phyloP scores from a whole-genome alignment of 2,797 vertebrate species.

The Epinephelus coioides region DNA sequence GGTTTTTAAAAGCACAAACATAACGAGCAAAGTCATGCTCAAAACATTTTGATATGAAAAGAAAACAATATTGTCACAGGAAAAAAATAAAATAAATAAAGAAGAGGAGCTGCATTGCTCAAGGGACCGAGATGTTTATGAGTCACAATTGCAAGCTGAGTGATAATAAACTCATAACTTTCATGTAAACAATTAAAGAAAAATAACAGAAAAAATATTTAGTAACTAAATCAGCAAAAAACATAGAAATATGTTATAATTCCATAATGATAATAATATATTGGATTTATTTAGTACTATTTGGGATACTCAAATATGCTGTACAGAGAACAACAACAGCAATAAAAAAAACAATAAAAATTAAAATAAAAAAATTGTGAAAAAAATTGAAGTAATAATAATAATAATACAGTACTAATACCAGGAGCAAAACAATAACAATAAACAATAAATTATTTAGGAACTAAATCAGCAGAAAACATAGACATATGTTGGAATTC shows the following conservation, averaged over 20 bases:
- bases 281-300: too few species aligned
- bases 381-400: too few species aligned
- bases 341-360: too few species aligned
- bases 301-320: too few species aligned
- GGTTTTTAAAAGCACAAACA: slow-evolving; percentile 29
- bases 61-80: slow-evolving; percentile 5
- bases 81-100: neutral
- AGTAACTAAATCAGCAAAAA: neutral
- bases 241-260: neutral
- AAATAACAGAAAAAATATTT: neutral
- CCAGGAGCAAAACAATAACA: neutral
- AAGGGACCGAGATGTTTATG: slow-evolving; percentile 17
- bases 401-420: neutral
- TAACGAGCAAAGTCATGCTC: slow-evolving; percentile 17
- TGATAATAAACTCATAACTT: slow-evolving; percentile 12
- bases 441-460: slow-evolving; percentile 8
- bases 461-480: neutral
- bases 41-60: slow-evolving; percentile 4
- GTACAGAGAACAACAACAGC: too few species aligned
- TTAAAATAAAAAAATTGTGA: too few species aligned
- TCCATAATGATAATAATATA: too few species aligned
- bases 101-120: neutral
- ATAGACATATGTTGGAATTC: neutral
- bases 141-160: neutral
- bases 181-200: slow-evolving; percentile 1